A percentile compares a stretch with the other conserved stretches of the same genome.
Conservation (phyloP, 1,140 invertebrate species). For the Drosophila bocki region DNA sequence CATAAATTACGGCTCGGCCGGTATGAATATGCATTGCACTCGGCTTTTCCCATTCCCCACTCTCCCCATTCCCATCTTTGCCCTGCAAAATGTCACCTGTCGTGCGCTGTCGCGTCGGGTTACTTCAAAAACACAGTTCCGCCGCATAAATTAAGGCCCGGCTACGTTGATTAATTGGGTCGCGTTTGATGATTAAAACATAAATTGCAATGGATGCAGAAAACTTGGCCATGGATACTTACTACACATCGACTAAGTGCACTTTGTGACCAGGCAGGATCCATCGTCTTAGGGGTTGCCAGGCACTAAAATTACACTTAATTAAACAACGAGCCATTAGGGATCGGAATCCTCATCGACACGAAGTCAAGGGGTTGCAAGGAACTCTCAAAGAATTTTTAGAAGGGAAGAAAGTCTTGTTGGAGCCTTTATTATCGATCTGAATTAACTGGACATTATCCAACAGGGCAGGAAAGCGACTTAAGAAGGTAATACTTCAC, state of each 20-base stretch:
- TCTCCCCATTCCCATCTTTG: constrained; percentile 1
- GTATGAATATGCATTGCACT: constrained; percentile 70
- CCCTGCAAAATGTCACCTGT: constrained; percentile 70
- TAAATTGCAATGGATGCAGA: constrained; percentile 73
- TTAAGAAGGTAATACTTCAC: neutral
- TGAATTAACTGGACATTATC: constrained; percentile 1
- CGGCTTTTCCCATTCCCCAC: constrained; percentile 5
- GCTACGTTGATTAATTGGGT: constrained; percentile 76
- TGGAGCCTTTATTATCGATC: neutral
- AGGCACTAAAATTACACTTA: constrained; percentile 78
- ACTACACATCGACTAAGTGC: constrained; percentile 6
- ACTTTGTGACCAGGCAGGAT: constrained; percentile 1
- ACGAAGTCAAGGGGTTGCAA: constrained; percentile 18
- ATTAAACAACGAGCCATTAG: constrained; percentile 74
- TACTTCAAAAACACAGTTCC: constrained; percentile 72
- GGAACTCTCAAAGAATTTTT: constrained; percentile 4
- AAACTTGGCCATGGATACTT: constrained; percentile 35
- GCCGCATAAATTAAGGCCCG: constrained; percentile 73
- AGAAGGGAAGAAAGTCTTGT: neutral
- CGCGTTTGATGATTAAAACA: constrained; percentile 80
- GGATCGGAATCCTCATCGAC: constrained; percentile 57
- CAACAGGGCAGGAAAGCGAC: neutral
- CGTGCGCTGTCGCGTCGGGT: constrained; percentile 35
- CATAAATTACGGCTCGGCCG: constrained; percentile 54
- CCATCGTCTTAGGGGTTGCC: constrained; percentile 43